phyloP scores from a whole-genome alignment of 30 jellyfish, hydroid and myxozoan genomes.

The Pelagia noctiluca region DNA sequence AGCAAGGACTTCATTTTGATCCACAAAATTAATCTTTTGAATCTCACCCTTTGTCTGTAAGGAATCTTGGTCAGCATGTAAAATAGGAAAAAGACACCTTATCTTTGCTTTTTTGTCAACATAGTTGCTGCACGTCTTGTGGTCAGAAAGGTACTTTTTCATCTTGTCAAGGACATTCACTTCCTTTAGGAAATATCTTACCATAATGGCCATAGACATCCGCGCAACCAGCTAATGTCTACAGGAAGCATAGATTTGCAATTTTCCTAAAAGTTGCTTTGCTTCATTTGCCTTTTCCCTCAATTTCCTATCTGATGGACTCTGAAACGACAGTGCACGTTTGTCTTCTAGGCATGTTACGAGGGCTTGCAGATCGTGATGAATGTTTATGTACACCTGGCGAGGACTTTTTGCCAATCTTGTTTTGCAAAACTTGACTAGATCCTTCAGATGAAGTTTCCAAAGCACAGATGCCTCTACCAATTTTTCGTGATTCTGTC shows the following conservation, averaged over 20 bases:
- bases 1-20: no score
- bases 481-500: constrained; percentile 44
- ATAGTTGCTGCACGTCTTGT: constrained; percentile 46
- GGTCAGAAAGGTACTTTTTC: constrained; percentile 45
- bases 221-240: constrained; percentile 54
- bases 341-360: no score
- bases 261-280: constrained; percentile 45
- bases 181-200: constrained; percentile 27
- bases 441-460: constrained; percentile 39
- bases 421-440: constrained; percentile 29
- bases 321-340: constrained; percentile 34
- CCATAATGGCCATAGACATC: constrained; percentile 55
- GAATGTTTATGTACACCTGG: constrained; percentile 23
- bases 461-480: constrained; percentile 43
- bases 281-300: constrained; percentile 19
- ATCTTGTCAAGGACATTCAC: constrained; percentile 19
- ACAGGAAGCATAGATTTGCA: constrained; percentile 43
- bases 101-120: constrained; percentile 36
- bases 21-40: constrained; percentile 48
- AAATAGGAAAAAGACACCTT: constrained; percentile 43
- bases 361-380: constrained; percentile 38
- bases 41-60: constrained; percentile 37
- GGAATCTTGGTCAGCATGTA: constrained; percentile 33
- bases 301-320: no score
- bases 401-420: constrained; percentile 39